phyloP scores from a whole-genome alignment of 2,888 invertebrate species.

The Oegoconia quadripuncta region DNA sequence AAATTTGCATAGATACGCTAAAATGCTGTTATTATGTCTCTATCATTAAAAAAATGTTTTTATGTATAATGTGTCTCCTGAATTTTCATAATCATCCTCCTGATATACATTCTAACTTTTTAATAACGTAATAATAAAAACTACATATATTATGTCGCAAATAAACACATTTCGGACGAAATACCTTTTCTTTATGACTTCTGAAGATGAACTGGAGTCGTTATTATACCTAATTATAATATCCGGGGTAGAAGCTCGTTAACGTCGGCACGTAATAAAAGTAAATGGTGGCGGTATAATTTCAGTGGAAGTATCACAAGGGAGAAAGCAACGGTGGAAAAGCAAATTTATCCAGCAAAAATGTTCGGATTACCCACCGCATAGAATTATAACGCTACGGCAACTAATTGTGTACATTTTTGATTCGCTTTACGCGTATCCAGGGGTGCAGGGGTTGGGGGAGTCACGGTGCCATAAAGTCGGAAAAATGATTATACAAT shows the following conservation, averaged over 20 bases:
- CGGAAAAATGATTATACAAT: too few species aligned
- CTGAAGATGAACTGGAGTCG: constrained; percentile 36
- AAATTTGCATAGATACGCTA: too few species aligned
- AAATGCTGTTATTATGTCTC: too few species aligned
- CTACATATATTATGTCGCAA: too few species aligned
- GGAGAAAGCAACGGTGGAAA: background rate
- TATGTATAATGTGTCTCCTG: too few species aligned
- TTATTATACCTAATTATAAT: constrained; percentile 48
- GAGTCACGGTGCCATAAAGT: too few species aligned
- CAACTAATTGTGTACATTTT: background rate
- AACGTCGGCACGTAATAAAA: constrained; percentile 50
- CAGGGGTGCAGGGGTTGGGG: too few species aligned
- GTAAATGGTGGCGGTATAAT: constrained; percentile 34
- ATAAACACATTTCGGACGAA: constrained; percentile 4
- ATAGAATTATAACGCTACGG: background rate
- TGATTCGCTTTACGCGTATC: too few species aligned
- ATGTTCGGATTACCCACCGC: background rate
- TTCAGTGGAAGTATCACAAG: constrained; percentile 20
- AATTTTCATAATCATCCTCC: too few species aligned
- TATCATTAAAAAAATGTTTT: too few species aligned
- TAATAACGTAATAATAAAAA: too few species aligned
- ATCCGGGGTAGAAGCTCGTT: constrained; percentile 45
- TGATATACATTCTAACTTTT: too few species aligned
- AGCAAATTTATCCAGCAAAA: constrained; percentile 1
- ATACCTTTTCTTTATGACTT: constrained; percentile 16